A percentile compares a stretch with the other conserved stretches of the same genome.
phyloP scores from a whole-genome alignment of 1,140 invertebrate species.

The Pogonognathellus flavescens region DNA sequence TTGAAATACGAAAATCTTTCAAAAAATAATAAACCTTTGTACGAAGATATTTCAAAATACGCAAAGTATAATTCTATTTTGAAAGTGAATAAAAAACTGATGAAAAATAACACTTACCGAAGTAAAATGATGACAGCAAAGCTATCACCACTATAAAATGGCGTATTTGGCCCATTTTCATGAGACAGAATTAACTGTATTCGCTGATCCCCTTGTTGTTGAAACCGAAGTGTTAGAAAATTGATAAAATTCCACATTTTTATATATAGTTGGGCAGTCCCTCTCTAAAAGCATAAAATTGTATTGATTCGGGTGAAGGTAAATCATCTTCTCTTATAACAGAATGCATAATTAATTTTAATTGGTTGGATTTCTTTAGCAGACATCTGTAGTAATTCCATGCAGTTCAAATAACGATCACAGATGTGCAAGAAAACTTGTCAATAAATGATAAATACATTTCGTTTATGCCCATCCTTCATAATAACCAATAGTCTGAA shows the following conservation, averaged over 20 bases:
- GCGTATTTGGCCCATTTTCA: neutral
- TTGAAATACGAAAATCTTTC: too few relatives aligned
- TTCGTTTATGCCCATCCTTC: neutral
- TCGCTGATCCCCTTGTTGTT: neutral
- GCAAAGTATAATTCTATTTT: too few relatives aligned
- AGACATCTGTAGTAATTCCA: slow-evolving; percentile 4
- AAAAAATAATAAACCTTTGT: neutral
- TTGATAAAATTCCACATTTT: neutral
- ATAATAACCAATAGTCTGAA: neutral
- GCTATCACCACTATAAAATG: neutral
- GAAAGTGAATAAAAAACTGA: too few relatives aligned
- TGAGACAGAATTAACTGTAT: neutral
- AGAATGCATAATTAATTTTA: slow-evolving; percentile 36
- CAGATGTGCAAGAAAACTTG: neutral
- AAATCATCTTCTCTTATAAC: neutral
- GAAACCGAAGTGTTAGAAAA: neutral
- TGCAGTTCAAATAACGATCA: neutral
- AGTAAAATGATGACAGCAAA: too few relatives aligned
- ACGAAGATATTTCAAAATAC: too few relatives aligned
- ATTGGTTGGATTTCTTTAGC: neutral
- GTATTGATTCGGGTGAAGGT: slow-evolving; percentile 26
- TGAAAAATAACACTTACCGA: too few relatives aligned
- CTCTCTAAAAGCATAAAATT: neutral
- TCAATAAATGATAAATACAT: neutral
- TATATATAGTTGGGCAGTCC: slow-evolving; percentile 22